Evolutionary conservation across 2,797 vertebrate genomes (phyloP), one percentile per base, ranked within the genome.

Genomic region (Huso huso): DNA sequence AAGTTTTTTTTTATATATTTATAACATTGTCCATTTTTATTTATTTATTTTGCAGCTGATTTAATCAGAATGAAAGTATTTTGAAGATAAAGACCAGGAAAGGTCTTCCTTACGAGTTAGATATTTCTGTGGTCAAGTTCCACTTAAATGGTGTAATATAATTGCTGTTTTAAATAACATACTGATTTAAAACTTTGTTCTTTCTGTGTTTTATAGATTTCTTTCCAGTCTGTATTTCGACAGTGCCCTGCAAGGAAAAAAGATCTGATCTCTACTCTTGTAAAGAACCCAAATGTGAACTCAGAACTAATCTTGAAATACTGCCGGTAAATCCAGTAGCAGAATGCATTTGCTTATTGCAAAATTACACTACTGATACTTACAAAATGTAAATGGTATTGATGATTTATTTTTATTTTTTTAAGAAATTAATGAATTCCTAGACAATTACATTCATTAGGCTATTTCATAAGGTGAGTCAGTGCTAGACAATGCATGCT

Each of bases 151-250:
- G 9, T 62, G 2, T 49, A 62, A 49, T 9, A 4, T 2, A 10
- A 52, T 4, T 49, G 48, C 51, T 5, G 48, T 64, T 64, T 64
- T 64, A 10, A 37, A 37, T 6, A 49, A 10, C 48, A 50, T 49
- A 8, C 48, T 49, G 51, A 48, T 64, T 18, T 61, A 23, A 18
- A 10, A 61, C 18, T 18, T n/a, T 13, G 4, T 48, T 62, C 10
- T 62, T 18, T 78, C 74, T 71, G 23, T 71, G 23, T 78, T 73
- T 73, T 71, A 0, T 65, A 99, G 97, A 94, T 99, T 83, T 95
- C 95, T 61, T 97, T 99, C 50, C 94, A 97, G 73, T 79, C 89
- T 3, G 92, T 93, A 23, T 98, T 99, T 66, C 90, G 94, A 69
- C 91, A 94, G 69, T 83, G 77, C 52, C 71, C 91, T 6, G 71